Evolutionary conservation across 2,797 vertebrate genomes (phyloP).

Genomic region (Netta rufina): DNA sequence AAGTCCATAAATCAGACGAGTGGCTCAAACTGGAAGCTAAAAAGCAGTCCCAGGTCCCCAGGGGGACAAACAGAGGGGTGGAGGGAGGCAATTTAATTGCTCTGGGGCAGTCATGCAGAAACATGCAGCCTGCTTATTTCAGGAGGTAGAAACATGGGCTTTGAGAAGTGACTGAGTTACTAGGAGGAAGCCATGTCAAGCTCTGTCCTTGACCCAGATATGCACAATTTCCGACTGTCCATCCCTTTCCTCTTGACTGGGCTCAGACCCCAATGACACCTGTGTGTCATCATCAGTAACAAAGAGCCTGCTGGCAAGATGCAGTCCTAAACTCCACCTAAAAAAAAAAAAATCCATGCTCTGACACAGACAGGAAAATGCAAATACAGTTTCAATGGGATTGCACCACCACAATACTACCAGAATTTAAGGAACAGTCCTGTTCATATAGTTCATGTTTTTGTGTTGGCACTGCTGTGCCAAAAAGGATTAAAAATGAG

Average conservation of each 20-base stretch:
- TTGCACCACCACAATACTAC: neutral
- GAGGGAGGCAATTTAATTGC: neutral
- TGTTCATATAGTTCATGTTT: neutral
- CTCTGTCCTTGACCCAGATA: neutral
- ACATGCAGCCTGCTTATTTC: neutral
- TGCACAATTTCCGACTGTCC: neutral
- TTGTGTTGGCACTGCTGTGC: neutral
- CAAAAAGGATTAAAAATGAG: neutral
- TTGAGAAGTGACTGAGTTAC: neutral
- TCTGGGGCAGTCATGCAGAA: neutral
- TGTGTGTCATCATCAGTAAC: neutral
- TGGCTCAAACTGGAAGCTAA: neutral
- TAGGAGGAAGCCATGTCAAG: neutral
- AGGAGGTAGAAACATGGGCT: neutral
- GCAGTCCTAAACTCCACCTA: accelerated
- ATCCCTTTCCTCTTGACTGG: neutral
- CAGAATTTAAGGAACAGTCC: neutral
- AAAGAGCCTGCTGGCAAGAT: neutral
- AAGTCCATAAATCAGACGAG: neutral
- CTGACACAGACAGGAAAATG: too few species aligned
- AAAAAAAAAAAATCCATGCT: neutral
- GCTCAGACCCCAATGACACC: neutral
- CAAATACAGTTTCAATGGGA: neutral
- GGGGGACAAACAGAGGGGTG: neutral
- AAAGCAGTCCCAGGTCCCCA: neutral